A percentile compares a stretch with the other conserved stretches of the same genome.
Conservation (phyloP, 2,888 invertebrate genomes). For the Phyllotreta cruciferae region DNA sequence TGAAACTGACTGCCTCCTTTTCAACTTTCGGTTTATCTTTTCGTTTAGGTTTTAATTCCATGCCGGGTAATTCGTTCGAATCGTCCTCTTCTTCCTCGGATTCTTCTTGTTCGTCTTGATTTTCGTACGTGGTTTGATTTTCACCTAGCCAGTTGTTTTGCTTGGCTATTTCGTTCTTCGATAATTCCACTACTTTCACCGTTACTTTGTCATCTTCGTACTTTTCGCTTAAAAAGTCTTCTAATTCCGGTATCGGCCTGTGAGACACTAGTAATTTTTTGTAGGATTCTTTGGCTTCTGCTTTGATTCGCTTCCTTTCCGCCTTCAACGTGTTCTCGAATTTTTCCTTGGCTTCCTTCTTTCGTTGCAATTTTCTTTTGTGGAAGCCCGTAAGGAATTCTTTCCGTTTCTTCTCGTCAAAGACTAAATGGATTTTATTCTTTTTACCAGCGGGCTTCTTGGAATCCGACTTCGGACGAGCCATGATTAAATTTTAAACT, state of each 20-base stretch:
- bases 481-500: too few relatives aligned
- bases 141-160: conserved; percentile 76
- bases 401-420: conserved; percentile 67
- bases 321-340: conserved; percentile 75
- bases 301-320: conserved; percentile 77
- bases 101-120: conserved; percentile 51
- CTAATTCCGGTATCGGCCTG: conserved; percentile 73
- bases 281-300: conserved; percentile 76
- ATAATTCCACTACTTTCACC: conserved; percentile 79
- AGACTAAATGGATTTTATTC: conserved; percentile 64
- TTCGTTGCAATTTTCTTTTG: conserved; percentile 79
- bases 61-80: conserved; percentile 58
- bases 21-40: conserved; percentile 37
- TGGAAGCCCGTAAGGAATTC: conserved; percentile 83
- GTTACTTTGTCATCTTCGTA: conserved; percentile 80
- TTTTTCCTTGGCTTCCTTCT: conserved; percentile 77
- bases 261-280: conserved; percentile 77
- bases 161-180: conserved; percentile 73
- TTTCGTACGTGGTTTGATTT: conserved; percentile 63
- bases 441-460: conserved; percentile 60
- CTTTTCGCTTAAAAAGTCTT: conserved; percentile 72
- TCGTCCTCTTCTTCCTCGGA: conserved; percentile 41
- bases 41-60: conserved; percentile 56
- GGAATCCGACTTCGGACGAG: conserved; percentile 17
- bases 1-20: conserved; percentile 52